phyloP scores from a whole-genome alignment of 1,140 invertebrate genomes.

The Bombus affinis region DNA sequence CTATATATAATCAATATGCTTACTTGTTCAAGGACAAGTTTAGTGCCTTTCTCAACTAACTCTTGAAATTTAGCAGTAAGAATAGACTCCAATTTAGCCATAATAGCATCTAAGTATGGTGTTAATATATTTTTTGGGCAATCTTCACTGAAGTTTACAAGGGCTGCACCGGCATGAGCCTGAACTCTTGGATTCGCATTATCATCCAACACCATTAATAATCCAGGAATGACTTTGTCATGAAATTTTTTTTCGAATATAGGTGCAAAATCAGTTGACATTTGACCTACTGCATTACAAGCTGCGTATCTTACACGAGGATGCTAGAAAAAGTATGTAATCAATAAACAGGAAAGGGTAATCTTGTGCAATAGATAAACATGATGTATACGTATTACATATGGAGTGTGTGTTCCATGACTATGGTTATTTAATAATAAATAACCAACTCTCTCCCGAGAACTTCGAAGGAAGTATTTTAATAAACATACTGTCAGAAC shows the following conservation, averaged over 20 bases:
- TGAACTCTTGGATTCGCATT: constrained; percentile 96
- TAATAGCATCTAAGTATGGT: constrained; percentile 95
- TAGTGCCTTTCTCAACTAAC: constrained; percentile 95
- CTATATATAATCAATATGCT: constrained; percentile 16
- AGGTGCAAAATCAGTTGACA: constrained; percentile 99
- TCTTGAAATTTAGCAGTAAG: constrained; percentile 97
- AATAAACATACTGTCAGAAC: constrained; percentile 71
- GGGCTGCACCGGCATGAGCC: constrained; percentile 95
- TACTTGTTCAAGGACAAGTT: constrained; percentile 98
- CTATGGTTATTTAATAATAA: constrained; percentile 67
- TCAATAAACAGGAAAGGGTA: neutral
- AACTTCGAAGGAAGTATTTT: constrained; percentile 65
- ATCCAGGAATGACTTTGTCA: constrained; percentile 94
- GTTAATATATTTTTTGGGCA: constrained; percentile 97
- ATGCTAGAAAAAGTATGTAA: constrained; percentile 85
- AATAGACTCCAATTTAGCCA: constrained; percentile 95
- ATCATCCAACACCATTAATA: constrained; percentile 96
- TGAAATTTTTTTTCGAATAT: constrained; percentile 99
- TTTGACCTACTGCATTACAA: constrained; percentile 99
- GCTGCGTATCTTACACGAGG: constrained; percentile 97
- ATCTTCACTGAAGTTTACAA: constrained; percentile 99
- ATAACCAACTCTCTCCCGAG: constrained; percentile 70
- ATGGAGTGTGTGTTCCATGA: constrained; percentile 70
- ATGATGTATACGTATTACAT: neutral
- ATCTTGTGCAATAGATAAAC: neutral